Base-by-base conservation (phyloP, 2,113 vertebrate species). In the Hippocampus barbouri region DNA sequence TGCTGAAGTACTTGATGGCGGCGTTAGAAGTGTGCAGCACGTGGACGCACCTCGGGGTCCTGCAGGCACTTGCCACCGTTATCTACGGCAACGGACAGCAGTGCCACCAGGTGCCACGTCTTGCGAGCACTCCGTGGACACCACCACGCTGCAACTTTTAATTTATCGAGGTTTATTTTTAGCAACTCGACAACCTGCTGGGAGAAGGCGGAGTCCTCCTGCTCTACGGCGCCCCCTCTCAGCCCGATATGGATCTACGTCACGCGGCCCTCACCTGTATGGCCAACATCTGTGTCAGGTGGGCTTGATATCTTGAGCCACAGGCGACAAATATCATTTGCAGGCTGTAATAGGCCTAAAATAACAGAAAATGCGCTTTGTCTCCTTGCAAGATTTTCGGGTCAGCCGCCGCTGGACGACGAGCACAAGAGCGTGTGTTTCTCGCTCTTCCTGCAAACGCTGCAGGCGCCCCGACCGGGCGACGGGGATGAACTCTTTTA, bases 241-340 rank as follows among this genome's bases (percentile, higher is more conserved):
- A 97, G 83, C 78, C 92, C 0, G 94, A 96, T 10, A 75, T 90
- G 76, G 96, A 97, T 69, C 81, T 96, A 40, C 83, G 92, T 49
- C 94, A 93, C 16, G 92, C 93, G 25, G 94, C 96, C 1, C 88
- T 99, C 1, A 94, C 92, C 64, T 91, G 94, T 85, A 94, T 98
- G 94, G 94, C 95, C 18, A 98, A 96, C 85, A 85, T 98, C 20
- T 99, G 96, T 57, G 92, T 98, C 84, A 91, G 96, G 97, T 98
- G 87, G 74, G 75, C 51, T 47, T 61, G 25, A 8, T 0, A 1
- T 38, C 45, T 27, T 30, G 30, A 27, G 56, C 12, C 23, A 14
- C 10, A 59, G 11, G 25, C 23, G 23, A 57, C 54, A 23, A 23
- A 10, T 25, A 9, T 21, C 53, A 54, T 54, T 14, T 25, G 23